These are phyloP conservation scores for Eucidaris tribuloides DNA, from an alignment of 35 echinoderm and acorn worm genomes.

Conservation along the genomic window DNA sequence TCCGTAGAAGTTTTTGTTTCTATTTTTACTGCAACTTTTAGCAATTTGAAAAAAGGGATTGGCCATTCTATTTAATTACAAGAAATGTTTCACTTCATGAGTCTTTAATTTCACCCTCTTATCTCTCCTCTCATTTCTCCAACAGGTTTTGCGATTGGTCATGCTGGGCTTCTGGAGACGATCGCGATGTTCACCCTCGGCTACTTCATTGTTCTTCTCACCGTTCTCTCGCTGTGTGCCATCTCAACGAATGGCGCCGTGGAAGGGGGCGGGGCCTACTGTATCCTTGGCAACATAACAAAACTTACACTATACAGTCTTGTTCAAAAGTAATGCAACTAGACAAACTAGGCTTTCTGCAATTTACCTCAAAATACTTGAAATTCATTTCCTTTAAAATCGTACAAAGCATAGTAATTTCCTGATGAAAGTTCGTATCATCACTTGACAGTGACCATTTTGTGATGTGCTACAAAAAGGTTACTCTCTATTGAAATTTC, in stretches of 20 bases:
- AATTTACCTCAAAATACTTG: too few species aligned
- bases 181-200: conserved; percentile 75
- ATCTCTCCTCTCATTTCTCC: conserved; percentile 1
- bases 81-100: background rate
- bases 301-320: too few species aligned
- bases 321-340: too few species aligned
- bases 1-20: background rate
- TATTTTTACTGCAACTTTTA: background rate
- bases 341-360: too few species aligned
- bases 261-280: conserved; percentile 99
- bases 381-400: too few species aligned
- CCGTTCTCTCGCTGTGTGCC: conserved; percentile 84
- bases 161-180: conserved; percentile 65
- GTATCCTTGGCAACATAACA: conserved; percentile 81
- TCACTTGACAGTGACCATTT: too few species aligned
- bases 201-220: conserved; percentile 89
- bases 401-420: too few species aligned
- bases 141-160: conserved; percentile 89
- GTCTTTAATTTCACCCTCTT: too few species aligned
- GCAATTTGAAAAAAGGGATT: background rate
- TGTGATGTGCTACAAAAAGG: too few species aligned
- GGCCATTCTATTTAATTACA: background rate
- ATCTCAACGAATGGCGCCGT: conserved; percentile 98
- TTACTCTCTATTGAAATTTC: too few species aligned
- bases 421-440: too few species aligned